These are phyloP conservation scores for Rutpela maculata DNA, from an alignment of 2,888 invertebrate species.

Conservation along the genomic window DNA sequence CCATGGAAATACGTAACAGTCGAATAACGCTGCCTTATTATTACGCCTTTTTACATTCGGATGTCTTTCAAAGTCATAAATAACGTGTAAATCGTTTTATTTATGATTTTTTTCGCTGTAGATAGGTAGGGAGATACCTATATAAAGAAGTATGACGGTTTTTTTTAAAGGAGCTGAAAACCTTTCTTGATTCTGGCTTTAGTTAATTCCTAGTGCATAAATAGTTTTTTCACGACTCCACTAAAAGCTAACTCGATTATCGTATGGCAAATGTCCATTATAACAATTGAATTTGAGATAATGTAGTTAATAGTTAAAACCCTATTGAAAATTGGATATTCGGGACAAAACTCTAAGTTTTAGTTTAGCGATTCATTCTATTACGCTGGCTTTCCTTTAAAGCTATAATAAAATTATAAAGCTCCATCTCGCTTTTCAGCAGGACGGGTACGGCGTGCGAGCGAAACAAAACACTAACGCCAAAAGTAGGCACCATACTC, in stretches of 20 bases:
- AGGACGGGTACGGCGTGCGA: constrained; percentile 23
- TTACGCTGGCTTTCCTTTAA: constrained; percentile 71
- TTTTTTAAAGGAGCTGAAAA: neutral
- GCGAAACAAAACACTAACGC: constrained; percentile 48
- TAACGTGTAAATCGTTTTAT: constrained; percentile 54
- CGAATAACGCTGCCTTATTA: constrained; percentile 62
- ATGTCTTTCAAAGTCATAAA: constrained; percentile 57
- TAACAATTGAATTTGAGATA: constrained; percentile 69
- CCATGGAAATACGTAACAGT: constrained; percentile 63
- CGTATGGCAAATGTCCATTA: constrained; percentile 67
- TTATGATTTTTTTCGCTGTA: constrained; percentile 49
- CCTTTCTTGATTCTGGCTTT: neutral
- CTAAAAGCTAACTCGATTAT: constrained; percentile 56
- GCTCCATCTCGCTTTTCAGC: constrained; percentile 45
- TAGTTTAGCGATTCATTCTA: constrained; percentile 67
- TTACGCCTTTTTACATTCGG: constrained; percentile 57
- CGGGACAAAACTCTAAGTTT: constrained; percentile 62
- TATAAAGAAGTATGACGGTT: neutral
- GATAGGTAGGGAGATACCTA: constrained; percentile 22
- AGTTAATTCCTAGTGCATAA: neutral
- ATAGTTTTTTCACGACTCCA: constrained; percentile 19
- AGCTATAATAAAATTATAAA: constrained; percentile 70
- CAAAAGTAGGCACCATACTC: constrained; percentile 54
- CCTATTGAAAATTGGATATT: constrained; percentile 71
- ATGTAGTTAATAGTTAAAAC: constrained; percentile 71